Evolutionary conservation across 2,113 vertebrate genomes (phyloP), one percentile per base, ranked within the genome.

Genomic region (Dissostichus mawsoni): DNA sequence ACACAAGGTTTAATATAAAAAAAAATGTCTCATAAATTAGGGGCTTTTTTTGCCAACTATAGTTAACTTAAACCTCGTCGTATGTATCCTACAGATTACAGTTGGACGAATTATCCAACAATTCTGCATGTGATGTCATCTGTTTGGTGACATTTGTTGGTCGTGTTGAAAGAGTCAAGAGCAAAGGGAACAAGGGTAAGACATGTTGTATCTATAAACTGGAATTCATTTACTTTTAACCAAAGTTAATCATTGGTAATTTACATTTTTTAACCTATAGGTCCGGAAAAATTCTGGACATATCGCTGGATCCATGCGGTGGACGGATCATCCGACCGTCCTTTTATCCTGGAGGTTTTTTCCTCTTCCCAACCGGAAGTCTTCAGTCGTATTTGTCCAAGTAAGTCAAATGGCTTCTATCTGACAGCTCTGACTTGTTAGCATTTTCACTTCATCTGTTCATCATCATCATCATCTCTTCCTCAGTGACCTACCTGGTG

Each of bases 281-380:
- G 94, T 56, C 76, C 86, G 79, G 97, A 97, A 89, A 97, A 97
- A 70, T 98, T 96, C 93, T 98, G 96, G 96, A 94, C 95, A 0
- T 96, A 96, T 90, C 96, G 97, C 29, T 99, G 97, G 98, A 95
- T 96, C 58, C 97, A 98, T 29, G 93, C 95, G 9, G 82, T 96
- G 77, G 97, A 99, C 8, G 96, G 96, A 55, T 97, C 97, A 11
- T 96, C 96, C 33, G 85, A 96, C 1, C 87, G 91, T 0, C 96
- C 96, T 1, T 98, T 99, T 80, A 94, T 98, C 73, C 84, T 99
- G 88, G 95, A 99, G 93, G 89, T 99, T 59, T 99, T 98, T 94
- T 95, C 97, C 58, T 96, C 96, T 62, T 99, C 97, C 76, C 97
- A 98, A 82, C 96, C 97, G 23, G 96, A 98, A 76, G 93, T 98